Conservation (phyloP, 2,797 vertebrate species). For the Microctenopoma stevenorrisi region DNA sequence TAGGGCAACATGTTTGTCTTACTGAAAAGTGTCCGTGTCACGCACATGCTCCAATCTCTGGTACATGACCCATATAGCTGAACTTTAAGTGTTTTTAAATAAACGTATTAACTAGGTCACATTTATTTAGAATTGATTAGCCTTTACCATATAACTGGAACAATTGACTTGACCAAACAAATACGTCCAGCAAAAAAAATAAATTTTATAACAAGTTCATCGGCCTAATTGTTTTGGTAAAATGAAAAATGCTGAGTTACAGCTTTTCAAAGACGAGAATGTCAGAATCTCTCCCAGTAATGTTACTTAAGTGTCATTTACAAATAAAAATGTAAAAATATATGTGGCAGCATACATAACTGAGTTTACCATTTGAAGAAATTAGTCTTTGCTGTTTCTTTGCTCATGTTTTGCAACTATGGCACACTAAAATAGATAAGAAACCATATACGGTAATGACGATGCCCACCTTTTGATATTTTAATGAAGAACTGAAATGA, state of each 20-base stretch:
- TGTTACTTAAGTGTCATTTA: not conserved
- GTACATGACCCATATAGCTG: too few species aligned
- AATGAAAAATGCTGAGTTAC: too few species aligned
- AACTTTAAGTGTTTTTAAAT: too few species aligned
- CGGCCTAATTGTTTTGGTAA: too few species aligned
- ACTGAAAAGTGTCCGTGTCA: not conserved
- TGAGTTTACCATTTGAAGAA: not conserved
- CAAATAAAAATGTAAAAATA: not conserved
- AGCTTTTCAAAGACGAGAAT: too few species aligned
- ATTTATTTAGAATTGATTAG: too few species aligned
- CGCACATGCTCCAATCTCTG: not conserved
- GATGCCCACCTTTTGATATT: slow-evolving; percentile 20
- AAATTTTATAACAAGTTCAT: too few species aligned
- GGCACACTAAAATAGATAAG: too few species aligned
- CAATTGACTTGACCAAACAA: too few species aligned
- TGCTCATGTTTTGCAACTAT: not conserved
- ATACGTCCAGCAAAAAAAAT: too few species aligned
- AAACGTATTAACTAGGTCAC: too few species aligned
- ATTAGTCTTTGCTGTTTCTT: not conserved
- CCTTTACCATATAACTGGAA: too few species aligned
- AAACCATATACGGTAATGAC: not conserved
- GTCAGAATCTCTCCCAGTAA: not conserved
- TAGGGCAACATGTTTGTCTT: not conserved
- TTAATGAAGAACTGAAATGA: slow-evolving; percentile 21
- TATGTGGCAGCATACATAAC: not conserved